Base-by-base conservation (phyloP, 2,113 vertebrate genomes). In the Pelmatolapia mariae region DNA sequence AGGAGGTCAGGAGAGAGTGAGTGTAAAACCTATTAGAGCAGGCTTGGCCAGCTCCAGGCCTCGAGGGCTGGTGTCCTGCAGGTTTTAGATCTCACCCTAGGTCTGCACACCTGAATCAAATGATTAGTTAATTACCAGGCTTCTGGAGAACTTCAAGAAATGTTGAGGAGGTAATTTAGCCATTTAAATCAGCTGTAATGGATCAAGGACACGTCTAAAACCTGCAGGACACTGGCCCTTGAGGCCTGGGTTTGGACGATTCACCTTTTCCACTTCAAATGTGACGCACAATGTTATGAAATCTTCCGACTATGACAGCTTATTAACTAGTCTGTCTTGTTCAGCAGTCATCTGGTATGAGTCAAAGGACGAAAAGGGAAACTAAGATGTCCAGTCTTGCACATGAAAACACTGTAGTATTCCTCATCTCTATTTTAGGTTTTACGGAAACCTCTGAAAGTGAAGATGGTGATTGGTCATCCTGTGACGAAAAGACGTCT, bases 311-410 rank as follows among this genome's bases (percentile, higher is more conserved):
- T 24, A 47, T 83, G 53, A 89, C 29, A 63, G 45, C 26, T 8
- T 38, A 22, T n/a, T 24, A 89, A 87, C 86, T 81, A 87, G 47
- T 81, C 61, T 1, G 81, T 89, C 88, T 91, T 82, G 84, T 92
- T 92, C 33, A 76, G 47, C 79, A 10, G 8, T 11, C 88, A 9
- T 80, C 50, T 31, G 76, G 31, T 15, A 61, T 89, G 86, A 92
- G 85, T 89, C 89, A 88, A 59, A 89, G 45, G 31, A 86, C 50
- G 84, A 86, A 93, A 83, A 89, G 57, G 66, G 47, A 87, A 79
- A 76, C 7, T 31, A 7, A 66, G 38, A 36, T 52, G 7, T 89
- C n/a, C 16, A 33, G 40, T 57, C 3, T 61, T 81, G 11, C 59
- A 36, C 43, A 10, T 80, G n/a, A 43, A 83, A 81, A 66, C 18